Conservation (phyloP, 2,113 vertebrate species). For the Nothocercus nigrocapillus region DNA sequence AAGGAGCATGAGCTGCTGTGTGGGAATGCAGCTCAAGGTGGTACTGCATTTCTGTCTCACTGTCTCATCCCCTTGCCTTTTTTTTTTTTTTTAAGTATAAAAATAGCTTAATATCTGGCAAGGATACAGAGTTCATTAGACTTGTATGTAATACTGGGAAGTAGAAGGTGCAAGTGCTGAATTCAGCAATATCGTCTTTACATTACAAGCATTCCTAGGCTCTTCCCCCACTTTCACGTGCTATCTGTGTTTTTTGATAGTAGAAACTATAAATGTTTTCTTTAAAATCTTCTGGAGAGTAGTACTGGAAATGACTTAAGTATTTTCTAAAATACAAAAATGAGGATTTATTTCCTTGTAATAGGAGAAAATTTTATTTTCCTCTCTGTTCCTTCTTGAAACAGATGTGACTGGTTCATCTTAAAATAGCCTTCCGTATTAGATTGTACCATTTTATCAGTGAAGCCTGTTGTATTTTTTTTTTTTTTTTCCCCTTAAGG, state of each 20-base stretch:
- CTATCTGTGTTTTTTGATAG: background rate
- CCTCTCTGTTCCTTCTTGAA: background rate
- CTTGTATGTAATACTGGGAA: background rate
- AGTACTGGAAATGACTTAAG: background rate
- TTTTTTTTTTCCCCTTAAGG: background rate
- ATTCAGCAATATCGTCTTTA: background rate
- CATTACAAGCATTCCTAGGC: background rate
- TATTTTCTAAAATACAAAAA: background rate
- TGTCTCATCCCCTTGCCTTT: background rate
- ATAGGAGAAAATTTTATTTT: background rate
- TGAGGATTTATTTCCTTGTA: background rate
- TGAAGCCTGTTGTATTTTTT: background rate
- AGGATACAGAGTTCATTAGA: background rate
- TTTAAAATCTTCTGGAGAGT: background rate
- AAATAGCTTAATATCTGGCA: background rate
- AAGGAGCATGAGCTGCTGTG: background rate
- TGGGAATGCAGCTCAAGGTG: background rate
- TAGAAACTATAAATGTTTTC: background rate
- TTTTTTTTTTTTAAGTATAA: background rate
- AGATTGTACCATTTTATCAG: too few species aligned
- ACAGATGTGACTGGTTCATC: background rate
- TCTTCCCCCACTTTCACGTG: background rate
- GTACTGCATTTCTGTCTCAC: background rate
- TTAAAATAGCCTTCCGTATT: background rate
- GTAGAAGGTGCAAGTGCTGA: background rate